Base-by-base conservation (phyloP, 2,888 invertebrate species). In the Ennomos fuscantarius region DNA sequence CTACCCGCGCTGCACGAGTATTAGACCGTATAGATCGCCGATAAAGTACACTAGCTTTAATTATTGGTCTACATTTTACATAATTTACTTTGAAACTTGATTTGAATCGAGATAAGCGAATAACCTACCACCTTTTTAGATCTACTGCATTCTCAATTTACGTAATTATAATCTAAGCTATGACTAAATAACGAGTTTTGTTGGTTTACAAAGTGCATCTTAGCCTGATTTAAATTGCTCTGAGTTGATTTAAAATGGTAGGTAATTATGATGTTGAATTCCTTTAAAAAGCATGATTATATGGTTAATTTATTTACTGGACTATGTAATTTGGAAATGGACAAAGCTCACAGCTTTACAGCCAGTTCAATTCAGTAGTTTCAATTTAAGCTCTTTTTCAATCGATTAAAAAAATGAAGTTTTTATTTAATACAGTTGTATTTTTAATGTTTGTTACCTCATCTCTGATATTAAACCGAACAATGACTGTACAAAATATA, bases 171-270 rank as follows among this genome's bases (percentile, higher is more conserved):
- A 13, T 72, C 76, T 15, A 11, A 37, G 11, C 11, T 11, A 5
- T 37, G 9, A 24, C 24, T 31, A 47, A 78, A 81, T 80, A 74
- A 74, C 75, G 69, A 63, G 66, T 71, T 64, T 63, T 64, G 68
- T 70, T 65, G 60, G 74, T 68, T 74, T 60, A 9, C 9, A 35
- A 31, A 39, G 35, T 10, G 32, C 24, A 37, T 33, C 44, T 34
- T 34, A 52, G 34, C 43, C 31, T 43, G 45, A 46, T 37, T 47
- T 47, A 13, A 40, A 8, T 35, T 10, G n/a, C 15, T 41, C 24
- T 41, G 2, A 10, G 41, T 24, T 1, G 24, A 41, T 24, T 41
- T 31, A 1, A 40, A 41, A 24, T 41, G 9, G 41, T 15, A 2
- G 2, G n/a, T 41, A 24, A n/a, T 41, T 9, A 40, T 41, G 24